Conservation (phyloP, 1,140 invertebrate genomes). For the Medauroidea extradentata region DNA sequence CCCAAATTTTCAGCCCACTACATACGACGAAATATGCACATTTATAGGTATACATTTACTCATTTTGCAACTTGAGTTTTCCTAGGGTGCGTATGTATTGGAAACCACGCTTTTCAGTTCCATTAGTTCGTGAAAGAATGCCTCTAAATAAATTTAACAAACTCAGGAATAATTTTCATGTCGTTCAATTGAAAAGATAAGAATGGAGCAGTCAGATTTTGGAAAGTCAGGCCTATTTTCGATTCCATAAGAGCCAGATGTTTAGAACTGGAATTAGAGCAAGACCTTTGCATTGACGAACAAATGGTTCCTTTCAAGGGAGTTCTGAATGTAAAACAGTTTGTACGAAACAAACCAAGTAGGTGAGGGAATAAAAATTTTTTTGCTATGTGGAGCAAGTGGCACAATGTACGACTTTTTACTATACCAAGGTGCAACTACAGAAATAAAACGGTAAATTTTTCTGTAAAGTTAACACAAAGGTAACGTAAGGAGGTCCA, state of each 20-base stretch:
- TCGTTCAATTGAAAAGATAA: neutral
- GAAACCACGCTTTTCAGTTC: too few species aligned
- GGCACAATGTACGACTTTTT: constrained; percentile 1
- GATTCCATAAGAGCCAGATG: too few species aligned
- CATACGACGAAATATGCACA: constrained; percentile 13
- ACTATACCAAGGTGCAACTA: constrained; percentile 9
- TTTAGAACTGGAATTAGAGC: too few species aligned
- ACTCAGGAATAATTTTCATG: too few species aligned
- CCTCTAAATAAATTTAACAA: constrained; percentile 9
- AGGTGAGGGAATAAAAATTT: constrained; percentile 14
- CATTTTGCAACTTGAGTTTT: constrained; percentile 14
- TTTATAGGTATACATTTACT: constrained; percentile 17
- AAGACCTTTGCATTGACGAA: constrained; percentile 26
- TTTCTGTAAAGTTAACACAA: too few species aligned
- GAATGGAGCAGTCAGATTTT: constrained; percentile 19
- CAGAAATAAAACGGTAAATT: neutral
- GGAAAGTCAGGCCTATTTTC: constrained; percentile 16
- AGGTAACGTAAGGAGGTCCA: too few species aligned
- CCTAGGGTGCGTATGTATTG: too few species aligned
- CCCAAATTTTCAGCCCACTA: neutral
- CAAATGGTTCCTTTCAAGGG: constrained; percentile 27
- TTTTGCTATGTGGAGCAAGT: constrained; percentile 14
- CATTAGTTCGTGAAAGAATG: constrained; percentile 8
- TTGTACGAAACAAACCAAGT: constrained; percentile 4
- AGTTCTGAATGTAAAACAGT: constrained; percentile 3